These are phyloP conservation scores for Sialia sialis DNA, from an alignment of 2,113 vertebrate genomes.

Conservation along the genomic window DNA sequence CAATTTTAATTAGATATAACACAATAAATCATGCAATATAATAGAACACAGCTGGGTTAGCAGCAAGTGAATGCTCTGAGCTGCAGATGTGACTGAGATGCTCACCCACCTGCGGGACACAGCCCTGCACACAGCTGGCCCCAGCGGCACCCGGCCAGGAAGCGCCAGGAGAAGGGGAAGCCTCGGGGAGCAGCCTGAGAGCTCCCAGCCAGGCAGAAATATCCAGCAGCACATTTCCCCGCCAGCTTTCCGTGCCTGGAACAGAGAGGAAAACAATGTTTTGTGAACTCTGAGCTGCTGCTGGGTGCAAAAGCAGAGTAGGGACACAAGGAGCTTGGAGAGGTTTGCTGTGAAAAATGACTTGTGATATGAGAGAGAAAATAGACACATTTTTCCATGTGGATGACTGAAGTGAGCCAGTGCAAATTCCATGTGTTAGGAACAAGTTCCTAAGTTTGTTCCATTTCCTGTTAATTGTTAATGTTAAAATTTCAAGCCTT, in stretches of 20 bases:
- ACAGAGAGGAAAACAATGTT: background rate
- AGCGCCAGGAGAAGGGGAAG: slow-evolving; percentile 30
- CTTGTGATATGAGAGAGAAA: rapidly evolving
- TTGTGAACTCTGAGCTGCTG: rapidly evolving
- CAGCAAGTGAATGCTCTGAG: rapidly evolving
- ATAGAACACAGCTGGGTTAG: too few relatives aligned
- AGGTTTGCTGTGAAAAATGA: background rate
- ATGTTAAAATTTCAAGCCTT: too few relatives aligned
- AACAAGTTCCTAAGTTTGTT: too few relatives aligned
- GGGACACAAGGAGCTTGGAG: rapidly evolving
- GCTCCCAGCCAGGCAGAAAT: slow-evolving; percentile 84
- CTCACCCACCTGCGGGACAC: slow-evolving; percentile 82
- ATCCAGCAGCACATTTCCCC: slow-evolving; percentile 85
- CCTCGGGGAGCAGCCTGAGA: slow-evolving; percentile 72
- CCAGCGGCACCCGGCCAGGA: slow-evolving; percentile 71
- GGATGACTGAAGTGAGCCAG: background rate
- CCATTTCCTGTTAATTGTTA: too few relatives aligned
- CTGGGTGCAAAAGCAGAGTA: background rate
- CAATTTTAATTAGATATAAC: background rate
- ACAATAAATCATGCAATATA: too few relatives aligned
- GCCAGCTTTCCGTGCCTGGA: slow-evolving; percentile 78
- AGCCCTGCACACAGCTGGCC: slow-evolving; percentile 77
- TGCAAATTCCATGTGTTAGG: background rate
- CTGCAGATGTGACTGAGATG: rapidly evolving
- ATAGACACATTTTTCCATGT: rapidly evolving